phyloP scores from a whole-genome alignment of 1,140 invertebrate genomes.

The Solen grandis region DNA sequence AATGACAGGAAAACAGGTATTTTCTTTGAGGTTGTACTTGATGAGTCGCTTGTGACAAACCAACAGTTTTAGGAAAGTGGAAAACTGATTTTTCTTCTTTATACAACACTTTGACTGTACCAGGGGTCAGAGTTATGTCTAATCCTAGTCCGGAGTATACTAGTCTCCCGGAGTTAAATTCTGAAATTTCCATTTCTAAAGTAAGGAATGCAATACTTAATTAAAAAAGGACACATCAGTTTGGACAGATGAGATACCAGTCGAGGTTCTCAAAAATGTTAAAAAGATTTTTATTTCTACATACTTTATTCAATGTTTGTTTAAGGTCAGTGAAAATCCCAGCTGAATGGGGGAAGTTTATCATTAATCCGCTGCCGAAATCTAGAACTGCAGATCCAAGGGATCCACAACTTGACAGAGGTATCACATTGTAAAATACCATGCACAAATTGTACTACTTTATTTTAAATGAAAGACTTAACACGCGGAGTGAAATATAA shows the following conservation, averaged over 20 bases:
- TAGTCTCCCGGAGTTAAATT: constrained; percentile 7
- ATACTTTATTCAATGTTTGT: constrained; percentile 31
- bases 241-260: constrained; percentile 21
- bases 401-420: constrained; percentile 29
- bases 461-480: constrained; percentile 45
- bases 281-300: neutral
- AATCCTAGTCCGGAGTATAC: neutral
- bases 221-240: constrained; percentile 22
- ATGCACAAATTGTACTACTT: constrained; percentile 42
- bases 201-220: constrained; percentile 20
- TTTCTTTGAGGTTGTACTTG: constrained; percentile 38
- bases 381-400: constrained; percentile 7
- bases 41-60: no score
- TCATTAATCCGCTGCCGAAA: constrained; percentile 39
- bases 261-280: constrained; percentile 17
- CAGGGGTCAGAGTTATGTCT: neutral
- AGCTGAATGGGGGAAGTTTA: constrained; percentile 9
- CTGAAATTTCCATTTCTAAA: constrained; percentile 32
- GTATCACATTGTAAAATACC: constrained; percentile 30
- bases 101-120: neutral
- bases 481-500: constrained; percentile 23
- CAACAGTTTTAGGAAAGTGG: constrained; percentile 13
- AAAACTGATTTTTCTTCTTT: neutral
- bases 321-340: constrained; percentile 26
- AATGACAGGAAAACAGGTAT: neutral